Percentiles rank a stretch among this genome's conserved stretches.
phyloP scores from a whole-genome alignment of 2,797 vertebrate species.

The Centropyge bicolor region DNA sequence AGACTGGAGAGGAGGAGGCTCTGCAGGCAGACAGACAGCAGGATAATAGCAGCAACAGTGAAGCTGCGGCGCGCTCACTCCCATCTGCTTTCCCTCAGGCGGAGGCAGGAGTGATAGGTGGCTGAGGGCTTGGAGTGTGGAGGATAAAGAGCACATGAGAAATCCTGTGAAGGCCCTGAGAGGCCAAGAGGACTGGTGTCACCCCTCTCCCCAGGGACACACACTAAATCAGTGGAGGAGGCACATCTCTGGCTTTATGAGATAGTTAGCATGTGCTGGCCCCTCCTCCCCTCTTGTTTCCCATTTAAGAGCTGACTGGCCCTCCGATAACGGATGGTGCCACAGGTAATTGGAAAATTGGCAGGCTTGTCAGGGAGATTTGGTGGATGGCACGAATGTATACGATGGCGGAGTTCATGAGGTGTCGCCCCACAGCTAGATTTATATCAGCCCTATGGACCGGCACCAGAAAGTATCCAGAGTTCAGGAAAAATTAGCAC shows the following conservation, averaged over 20 bases:
- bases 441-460: conserved; percentile 88
- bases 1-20: conserved; percentile 14
- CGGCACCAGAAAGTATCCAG: conserved; percentile 83
- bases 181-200: conserved; percentile 65
- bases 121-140: conserved; percentile 40
- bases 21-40: conserved; percentile 45
- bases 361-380: conserved; percentile 93
- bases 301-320: conserved; percentile 92
- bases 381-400: conserved; percentile 90
- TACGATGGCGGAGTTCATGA: conserved; percentile 86
- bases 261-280: conserved; percentile 87
- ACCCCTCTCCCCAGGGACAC: conserved; percentile 69
- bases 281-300: conserved; percentile 87
- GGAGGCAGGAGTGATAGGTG: conserved; percentile 37
- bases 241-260: conserved; percentile 84
- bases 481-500: conserved; percentile 82
- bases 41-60: conserved; percentile 49
- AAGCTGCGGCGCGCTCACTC: conserved; percentile 17
- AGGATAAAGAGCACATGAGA: conserved; percentile 63
- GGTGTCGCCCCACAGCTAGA: conserved; percentile 86
- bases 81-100: conserved; percentile 41
- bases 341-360: conserved; percentile 98
- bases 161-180: conserved; percentile 70
- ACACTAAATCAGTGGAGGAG: conserved; percentile 74
- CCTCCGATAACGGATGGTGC: conserved; percentile 92